Base-by-base conservation (phyloP, 2,888 invertebrate species). In the Saturnia japonica region DNA sequence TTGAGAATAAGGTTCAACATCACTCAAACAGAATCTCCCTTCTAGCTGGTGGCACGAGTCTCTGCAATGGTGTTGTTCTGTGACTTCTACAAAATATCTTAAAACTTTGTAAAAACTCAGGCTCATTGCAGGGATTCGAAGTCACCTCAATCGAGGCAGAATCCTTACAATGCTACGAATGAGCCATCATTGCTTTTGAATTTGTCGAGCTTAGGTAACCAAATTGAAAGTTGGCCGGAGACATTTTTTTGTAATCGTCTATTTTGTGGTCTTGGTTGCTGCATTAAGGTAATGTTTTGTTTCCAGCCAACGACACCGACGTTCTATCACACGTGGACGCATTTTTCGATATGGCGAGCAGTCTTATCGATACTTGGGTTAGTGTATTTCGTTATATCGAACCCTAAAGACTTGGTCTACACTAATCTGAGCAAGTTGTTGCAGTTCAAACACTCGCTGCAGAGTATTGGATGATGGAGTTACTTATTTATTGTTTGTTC, bases 261-360 rank as follows among this genome's bases (percentile, higher is more conserved):
- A 34, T 34, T 34, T 34, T 34, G 34, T 16, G 6, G 47, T 47
- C 16, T 47, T 6, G 14, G 16, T 6, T 47, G 16, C 22, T 54
- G 9, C 7, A 54, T 22, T 22, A 22, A 60, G 54, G 9, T 3
- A 28, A 28, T 60, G 57, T 75, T 74, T 75, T 72, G 22, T 68
- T 93, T 93, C 16, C 89, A 95, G 95, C 91, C 95, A 3, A 92
- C 94, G 19, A 90, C 91, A 75, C 92, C 91, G 28, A 90, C 95
- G 9, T 92, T 95, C 77, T 94, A 93, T 77, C 89, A 92, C 84
- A 94, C 94, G 0, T 95, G 95, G 95, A 95, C 95, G 0, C 94
- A 95, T 74, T 91, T 95, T 74, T 95, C 95, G 4, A 91, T 95
- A 77, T 95, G 95, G 95, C 90, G 95, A 25, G 95, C 95, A 0